Conservation (phyloP, 2,888 invertebrate genomes). For the Dyspetes luteomarginatus region DNA sequence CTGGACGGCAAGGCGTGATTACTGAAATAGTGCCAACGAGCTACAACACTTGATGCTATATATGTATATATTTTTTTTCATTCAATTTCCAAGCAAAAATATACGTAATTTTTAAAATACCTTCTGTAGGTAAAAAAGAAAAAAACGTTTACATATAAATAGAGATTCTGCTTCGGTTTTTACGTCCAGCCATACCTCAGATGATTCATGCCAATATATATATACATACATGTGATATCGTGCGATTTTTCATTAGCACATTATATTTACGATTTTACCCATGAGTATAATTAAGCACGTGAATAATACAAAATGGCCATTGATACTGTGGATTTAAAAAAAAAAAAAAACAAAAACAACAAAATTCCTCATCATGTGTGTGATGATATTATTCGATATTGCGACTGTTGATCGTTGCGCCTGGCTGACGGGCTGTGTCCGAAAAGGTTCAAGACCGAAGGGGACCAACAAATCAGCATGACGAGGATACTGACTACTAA, state of each 20-base stretch:
- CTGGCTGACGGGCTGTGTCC: slow-evolving; percentile 78
- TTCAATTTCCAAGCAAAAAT: not conserved
- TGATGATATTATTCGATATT: slow-evolving; percentile 75
- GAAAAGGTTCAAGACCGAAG: slow-evolving; percentile 83
- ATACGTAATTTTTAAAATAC: not conserved
- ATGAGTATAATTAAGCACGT: slow-evolving; percentile 29
- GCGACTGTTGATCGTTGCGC: slow-evolving; percentile 82
- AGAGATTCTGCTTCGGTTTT: slow-evolving; percentile 38
- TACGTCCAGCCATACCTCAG: slow-evolving; percentile 34
- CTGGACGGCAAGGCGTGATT: slow-evolving; percentile 42
- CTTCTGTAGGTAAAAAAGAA: not conserved
- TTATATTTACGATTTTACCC: slow-evolving; percentile 4
- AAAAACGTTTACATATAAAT: too few relatives aligned
- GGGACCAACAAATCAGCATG: slow-evolving; percentile 81
- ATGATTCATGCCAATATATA: slow-evolving; percentile 16
- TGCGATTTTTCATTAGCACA: slow-evolving; percentile 1
- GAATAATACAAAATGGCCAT: slow-evolving; percentile 5
- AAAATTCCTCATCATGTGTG: slow-evolving; percentile 62
- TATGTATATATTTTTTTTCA: not conserved
- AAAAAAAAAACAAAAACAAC: slow-evolving; percentile 11
- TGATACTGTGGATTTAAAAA: too few relatives aligned
- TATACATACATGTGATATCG: not conserved
- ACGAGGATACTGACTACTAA: slow-evolving; percentile 77
- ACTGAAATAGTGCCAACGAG: slow-evolving; percentile 30
- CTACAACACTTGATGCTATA: not conserved